phyloP scores from a whole-genome alignment of 2,797 vertebrate species.

The Neosilurus mollespiculum region DNA sequence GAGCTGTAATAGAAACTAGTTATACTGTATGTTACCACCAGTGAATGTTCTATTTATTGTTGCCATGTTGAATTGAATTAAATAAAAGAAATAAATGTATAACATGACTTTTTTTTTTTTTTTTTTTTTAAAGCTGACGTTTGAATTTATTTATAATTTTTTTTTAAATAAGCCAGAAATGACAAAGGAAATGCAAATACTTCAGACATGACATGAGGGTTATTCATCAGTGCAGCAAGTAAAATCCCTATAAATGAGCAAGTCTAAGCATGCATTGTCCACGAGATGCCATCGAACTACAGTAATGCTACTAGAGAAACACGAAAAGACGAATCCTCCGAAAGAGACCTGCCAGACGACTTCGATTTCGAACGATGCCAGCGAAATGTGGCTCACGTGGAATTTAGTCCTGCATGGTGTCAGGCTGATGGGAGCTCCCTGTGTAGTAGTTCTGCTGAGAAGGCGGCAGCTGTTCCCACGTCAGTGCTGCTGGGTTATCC shows the following conservation, averaged over 20 bases:
- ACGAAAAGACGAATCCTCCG: background rate
- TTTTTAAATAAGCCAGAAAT: background rate
- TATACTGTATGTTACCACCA: conserved; percentile 54
- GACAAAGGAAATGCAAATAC: background rate
- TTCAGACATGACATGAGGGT: background rate
- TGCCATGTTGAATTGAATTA: conserved; percentile 68
- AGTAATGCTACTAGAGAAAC: background rate
- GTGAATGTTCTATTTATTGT: conserved; percentile 76
- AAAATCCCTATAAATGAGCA: background rate
- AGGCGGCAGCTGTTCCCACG: conserved; percentile 32
- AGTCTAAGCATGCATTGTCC: background rate
- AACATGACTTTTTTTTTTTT: background rate
- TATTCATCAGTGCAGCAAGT: background rate
- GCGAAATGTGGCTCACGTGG: background rate
- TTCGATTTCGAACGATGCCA: background rate
- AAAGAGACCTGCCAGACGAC: background rate
- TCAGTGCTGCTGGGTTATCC: conserved; percentile 62
- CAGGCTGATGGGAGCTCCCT: conserved; percentile 75
- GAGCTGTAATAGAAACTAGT: background rate
- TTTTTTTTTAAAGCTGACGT: background rate
- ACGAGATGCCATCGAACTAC: background rate
- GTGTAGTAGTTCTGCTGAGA: conserved; percentile 80
- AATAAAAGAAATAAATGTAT: conserved; percentile 47
- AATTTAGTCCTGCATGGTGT: conserved; percentile 84
- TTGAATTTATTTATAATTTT: background rate